Evolutionary conservation across 2,888 invertebrate genomes (phyloP), one percentile per base, ranked within the genome.

Genomic region (Andrena bicolor): DNA sequence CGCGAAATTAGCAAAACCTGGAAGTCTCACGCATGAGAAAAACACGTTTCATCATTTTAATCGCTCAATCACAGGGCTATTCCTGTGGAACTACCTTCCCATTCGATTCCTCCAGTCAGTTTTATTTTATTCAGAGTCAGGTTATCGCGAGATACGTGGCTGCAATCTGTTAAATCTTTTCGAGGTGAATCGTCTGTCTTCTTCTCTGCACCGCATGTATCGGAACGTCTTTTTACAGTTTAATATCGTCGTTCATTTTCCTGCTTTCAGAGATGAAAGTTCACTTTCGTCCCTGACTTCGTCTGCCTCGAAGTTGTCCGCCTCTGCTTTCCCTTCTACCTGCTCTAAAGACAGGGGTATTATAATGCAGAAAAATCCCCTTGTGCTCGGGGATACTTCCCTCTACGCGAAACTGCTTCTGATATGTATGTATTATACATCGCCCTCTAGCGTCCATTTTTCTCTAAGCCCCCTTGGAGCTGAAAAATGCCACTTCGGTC

Each of bases 1-100:
- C 51, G 32, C 48, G 13, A 66, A 71, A 78, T 78, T 53, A 66
- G 32, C 71, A 51, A 61, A 60, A 77, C 71, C 20, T 5, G 35
- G 4, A 26, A n/a, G 4, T 16, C 20, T 28, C 7, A 10, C 20
- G 10, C 23, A 26, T 10, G 3, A 7, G 10, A n/a, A n/a, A 20
- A 28, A 68, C 16, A 26, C 28, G 13, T 41, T 16, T 41, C 41
- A 41, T 41, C 41, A 41, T 41, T 41, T 41, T 41, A 41, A 41
- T 41, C 41, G 16, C 41, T 5, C 41, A 41, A 41, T 16, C 41
- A 13, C 41, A 41, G 41, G 41, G 16, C 16, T 41, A 16, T 16
- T 41, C 16, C 41, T 1, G 16, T 41, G 16, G 16, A 41, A 41
- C 41, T 13, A 41, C 41, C 41, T 16, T 16, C 41, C 41, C 16